A percentile compares a stretch with the other conserved stretches of the same genome.
These are phyloP conservation scores for Sceliomorpha sp. DNA, from an alignment of 2,888 invertebrate genomes.

Conservation along the genomic window DNA sequence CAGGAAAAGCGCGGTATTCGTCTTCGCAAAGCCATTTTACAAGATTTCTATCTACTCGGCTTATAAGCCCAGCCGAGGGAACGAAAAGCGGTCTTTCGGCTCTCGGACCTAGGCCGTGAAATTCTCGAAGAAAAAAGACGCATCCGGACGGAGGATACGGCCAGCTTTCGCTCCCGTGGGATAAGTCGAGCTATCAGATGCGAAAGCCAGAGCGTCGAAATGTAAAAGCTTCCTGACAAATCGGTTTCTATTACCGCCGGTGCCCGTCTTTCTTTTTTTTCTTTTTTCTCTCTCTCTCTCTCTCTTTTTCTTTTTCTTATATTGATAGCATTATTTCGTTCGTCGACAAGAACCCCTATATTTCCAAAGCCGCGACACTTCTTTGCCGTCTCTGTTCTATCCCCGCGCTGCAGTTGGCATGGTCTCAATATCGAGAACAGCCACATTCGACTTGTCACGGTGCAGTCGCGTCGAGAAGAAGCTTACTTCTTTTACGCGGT, in stretches of 20 bases:
- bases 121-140: constrained; percentile 18
- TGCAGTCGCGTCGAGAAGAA: constrained; percentile 24
- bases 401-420: constrained; percentile 53
- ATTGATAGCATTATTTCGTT: constrained; percentile 74
- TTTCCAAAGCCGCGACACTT: constrained; percentile 51
- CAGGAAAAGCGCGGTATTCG: constrained; percentile 68
- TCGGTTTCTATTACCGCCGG: constrained; percentile 73
- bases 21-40: constrained; percentile 74
- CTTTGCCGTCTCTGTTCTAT: constrained; percentile 51
- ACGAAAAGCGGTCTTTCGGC: constrained; percentile 57
- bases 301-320: constrained; percentile 65
- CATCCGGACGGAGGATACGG: constrained; percentile 41
- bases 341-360: constrained; percentile 56
- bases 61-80: constrained; percentile 61
- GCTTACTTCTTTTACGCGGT: constrained; percentile 32
- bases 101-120: constrained; percentile 54
- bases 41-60: constrained; percentile 74
- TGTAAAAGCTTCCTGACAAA: constrained; percentile 76
- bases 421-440: constrained; percentile 47
- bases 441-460: constrained; percentile 41
- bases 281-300: too few species aligned
- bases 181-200: constrained; percentile 73
- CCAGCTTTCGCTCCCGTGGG: constrained; percentile 66
- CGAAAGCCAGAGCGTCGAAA: constrained; percentile 70
- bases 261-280: constrained; percentile 58